phyloP scores from a whole-genome alignment of 2,113 vertebrate species.

The Hydrochoerus hydrochaeris region DNA sequence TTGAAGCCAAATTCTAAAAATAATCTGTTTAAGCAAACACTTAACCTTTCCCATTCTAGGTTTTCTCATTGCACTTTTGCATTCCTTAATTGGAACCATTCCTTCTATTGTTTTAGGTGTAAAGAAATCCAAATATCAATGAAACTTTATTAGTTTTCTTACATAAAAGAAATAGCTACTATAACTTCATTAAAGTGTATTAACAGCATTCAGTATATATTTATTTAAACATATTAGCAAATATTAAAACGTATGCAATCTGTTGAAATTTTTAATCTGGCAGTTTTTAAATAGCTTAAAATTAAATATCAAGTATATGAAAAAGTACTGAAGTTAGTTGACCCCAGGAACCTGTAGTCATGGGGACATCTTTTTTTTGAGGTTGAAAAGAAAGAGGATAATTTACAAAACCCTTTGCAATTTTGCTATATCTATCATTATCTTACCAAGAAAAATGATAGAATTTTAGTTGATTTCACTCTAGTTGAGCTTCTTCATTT shows the following conservation, averaged over 20 bases:
- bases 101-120: conserved; percentile 21
- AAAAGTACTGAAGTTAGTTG: not conserved
- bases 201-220: not conserved
- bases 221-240: conserved; percentile 47
- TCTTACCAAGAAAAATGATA: conserved; percentile 11
- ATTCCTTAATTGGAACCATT: conserved; percentile 58
- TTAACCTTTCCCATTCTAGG: not conserved
- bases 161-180: conserved; percentile 55
- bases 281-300: conserved; percentile 58
- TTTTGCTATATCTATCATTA: not conserved
- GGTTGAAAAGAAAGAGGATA: conserved; percentile 9
- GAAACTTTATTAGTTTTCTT: conserved; percentile 68
- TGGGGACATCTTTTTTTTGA: conserved; percentile 28
- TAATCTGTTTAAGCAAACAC: conserved; percentile 30
- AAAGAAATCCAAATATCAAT: conserved; percentile 12
- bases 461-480: conserved; percentile 11
- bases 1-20: conserved; percentile 45
- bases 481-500: conserved; percentile 22
- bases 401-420: not conserved
- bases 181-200: conserved; percentile 54
- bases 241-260: conserved; percentile 49
- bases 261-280: conserved; percentile 28
- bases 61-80: conserved; percentile 28
- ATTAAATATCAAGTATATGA: conserved; percentile 15
- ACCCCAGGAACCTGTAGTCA: not conserved